phyloP scores from a whole-genome alignment of 2,797 vertebrate species.

The Coluber constrictor region DNA sequence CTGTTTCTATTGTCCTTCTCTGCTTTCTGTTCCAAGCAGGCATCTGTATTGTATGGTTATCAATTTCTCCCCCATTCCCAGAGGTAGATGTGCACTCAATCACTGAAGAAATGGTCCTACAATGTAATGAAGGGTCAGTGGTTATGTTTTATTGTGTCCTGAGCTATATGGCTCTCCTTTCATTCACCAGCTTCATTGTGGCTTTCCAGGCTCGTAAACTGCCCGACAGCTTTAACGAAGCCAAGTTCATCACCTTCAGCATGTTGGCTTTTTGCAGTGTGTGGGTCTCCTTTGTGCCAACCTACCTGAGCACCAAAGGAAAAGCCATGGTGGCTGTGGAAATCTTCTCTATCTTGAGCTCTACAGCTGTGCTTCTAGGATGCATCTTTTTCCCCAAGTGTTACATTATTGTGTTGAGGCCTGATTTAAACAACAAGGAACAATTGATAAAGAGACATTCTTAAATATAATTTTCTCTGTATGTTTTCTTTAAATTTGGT shows the following conservation, averaged over 20 bases:
- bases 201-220: too few species aligned
- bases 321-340: neutral
- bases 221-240: too few species aligned
- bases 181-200: too few species aligned
- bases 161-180: too few species aligned
- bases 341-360: neutral
- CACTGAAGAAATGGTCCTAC: too few species aligned
- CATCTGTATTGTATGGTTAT: too few species aligned
- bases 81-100: too few species aligned
- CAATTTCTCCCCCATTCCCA: too few species aligned
- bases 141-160: too few species aligned
- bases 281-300: neutral
- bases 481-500: neutral
- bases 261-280: neutral
- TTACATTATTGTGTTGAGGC: neutral
- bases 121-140: too few species aligned
- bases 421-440: neutral
- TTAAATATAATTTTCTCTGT: neutral
- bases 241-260: neutral
- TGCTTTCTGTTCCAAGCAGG: too few species aligned
- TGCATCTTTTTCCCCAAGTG: neutral
- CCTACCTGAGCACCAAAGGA: neutral
- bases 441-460: neutral
- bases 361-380: neutral
- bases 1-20: too few species aligned